Evolutionary conservation across 2,797 vertebrate species (phyloP).

Genomic region (Limnodromus scolopaceus): DNA sequence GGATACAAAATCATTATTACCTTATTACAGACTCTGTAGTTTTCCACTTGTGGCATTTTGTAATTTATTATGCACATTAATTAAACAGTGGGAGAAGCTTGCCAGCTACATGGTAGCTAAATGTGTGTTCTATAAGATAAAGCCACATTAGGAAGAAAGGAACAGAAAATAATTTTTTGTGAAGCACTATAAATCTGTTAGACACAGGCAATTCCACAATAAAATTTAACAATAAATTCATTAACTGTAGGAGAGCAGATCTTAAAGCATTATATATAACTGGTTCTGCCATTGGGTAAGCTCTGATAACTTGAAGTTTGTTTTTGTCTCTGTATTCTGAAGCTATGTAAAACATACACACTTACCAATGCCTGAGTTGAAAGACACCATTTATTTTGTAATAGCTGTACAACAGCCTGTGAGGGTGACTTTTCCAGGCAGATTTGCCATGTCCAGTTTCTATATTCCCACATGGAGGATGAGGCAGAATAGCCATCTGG

Average conservation of each 20-base stretch:
- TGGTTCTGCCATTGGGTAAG: background rate
- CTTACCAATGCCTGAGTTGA: background rate
- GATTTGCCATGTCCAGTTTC: background rate
- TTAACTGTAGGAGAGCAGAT: background rate
- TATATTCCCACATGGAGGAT: background rate
- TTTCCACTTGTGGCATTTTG: background rate
- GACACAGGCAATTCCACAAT: background rate
- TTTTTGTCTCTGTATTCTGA: background rate
- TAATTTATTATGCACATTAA: constrained; percentile 1
- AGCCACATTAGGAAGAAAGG: background rate
- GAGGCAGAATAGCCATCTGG: background rate
- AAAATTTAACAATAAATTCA: background rate
- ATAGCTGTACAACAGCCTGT: background rate
- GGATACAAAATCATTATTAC: background rate
- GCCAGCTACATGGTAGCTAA: background rate
- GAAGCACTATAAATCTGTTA: background rate
- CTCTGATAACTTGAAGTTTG: background rate
- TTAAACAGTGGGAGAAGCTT: background rate
- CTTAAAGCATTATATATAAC: background rate
- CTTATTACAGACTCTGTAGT: background rate
- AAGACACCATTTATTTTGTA: background rate
- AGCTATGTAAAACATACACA: background rate
- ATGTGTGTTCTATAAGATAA: background rate
- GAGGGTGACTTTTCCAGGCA: background rate
- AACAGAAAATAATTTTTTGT: constrained; percentile 3